Evolutionary conservation across 2,113 vertebrate species (phyloP).

Genomic region (Psephotus haematonotus): DNA sequence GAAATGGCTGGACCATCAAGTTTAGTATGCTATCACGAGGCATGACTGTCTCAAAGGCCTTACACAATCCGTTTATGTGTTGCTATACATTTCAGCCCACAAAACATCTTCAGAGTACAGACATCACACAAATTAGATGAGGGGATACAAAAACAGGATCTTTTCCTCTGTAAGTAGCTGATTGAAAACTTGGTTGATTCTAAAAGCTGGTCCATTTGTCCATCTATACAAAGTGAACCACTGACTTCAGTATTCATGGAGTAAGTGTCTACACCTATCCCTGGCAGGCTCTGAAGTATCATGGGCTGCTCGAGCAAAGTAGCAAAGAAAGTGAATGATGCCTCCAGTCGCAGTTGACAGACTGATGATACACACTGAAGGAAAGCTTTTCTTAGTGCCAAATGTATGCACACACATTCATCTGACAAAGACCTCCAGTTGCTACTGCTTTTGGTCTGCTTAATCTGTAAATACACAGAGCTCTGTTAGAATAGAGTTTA

Average conservation of each 20-base stretch:
- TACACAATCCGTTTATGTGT: rapidly evolving
- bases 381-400: not conserved
- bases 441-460: not conserved
- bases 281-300: not conserved
- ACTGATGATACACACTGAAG: not conserved
- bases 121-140: not conserved
- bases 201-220: not conserved
- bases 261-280: not conserved
- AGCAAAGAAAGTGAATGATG: not conserved
- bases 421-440: not conserved
- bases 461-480: not conserved
- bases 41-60: not conserved
- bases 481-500: not conserved
- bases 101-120: not conserved
- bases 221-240: not conserved
- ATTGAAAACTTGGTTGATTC: not conserved
- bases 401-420: too few relatives aligned
- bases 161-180: not conserved
- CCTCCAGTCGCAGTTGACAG: not conserved
- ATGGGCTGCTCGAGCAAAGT: not conserved
- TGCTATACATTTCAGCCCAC: not conserved
- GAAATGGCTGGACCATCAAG: not conserved
- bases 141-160: not conserved
- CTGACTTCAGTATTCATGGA: not conserved
- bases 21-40: not conserved